Base-by-base conservation (phyloP, 2,888 invertebrate genomes). In the Perizoma affinitatum region DNA sequence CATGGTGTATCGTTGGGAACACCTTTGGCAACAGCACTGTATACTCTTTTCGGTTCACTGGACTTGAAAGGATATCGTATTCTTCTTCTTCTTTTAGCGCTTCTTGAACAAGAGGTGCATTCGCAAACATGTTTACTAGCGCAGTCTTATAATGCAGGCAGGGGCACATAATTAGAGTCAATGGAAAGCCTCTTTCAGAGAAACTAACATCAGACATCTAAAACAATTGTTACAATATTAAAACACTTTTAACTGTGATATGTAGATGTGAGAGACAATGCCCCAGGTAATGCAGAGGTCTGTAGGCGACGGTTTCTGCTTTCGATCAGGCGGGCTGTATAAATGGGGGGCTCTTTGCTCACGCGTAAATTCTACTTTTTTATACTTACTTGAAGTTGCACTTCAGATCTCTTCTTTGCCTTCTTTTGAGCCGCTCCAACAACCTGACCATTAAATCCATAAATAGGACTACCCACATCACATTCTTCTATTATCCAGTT, bases 401-500 rank as follows among this genome's bases (percentile, higher is more conserved):
- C 45, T 7, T 91, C 90, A 0, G 90, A 89, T 69, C 89, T 90
- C 64, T 84, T 87, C 67, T 86, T 90, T 9, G 67, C 43, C 72
- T 90, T 90, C 70, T 90, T 91, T 64, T 83, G 85, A 35, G 75
- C 63, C 6, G 72, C 67, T 4, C 82, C 83, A n/a, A 85, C 63
- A 4, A 87, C 10, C 66, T 86, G 86, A 0, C 91, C 91, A 58
- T 79, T 86, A 38, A 90, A 78, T 22, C 79, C 78, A 43, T 76
- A 74, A 11, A 91, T 65, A 6, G 91, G 91, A 36, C 10, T 65
- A 5, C 85, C 88, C 5, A 91, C 6, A 36, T 90, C 90, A 52
- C 80, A 69, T 55, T 84, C 80, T 57, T 88, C 88, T 36, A 86
- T 61, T 10, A 86, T 65, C 91, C 91, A 92, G 67, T 92, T 92